These are phyloP conservation scores for Tupiocoris notatus DNA, from an alignment of 2,888 invertebrate genomes.

Conservation along the genomic window DNA sequence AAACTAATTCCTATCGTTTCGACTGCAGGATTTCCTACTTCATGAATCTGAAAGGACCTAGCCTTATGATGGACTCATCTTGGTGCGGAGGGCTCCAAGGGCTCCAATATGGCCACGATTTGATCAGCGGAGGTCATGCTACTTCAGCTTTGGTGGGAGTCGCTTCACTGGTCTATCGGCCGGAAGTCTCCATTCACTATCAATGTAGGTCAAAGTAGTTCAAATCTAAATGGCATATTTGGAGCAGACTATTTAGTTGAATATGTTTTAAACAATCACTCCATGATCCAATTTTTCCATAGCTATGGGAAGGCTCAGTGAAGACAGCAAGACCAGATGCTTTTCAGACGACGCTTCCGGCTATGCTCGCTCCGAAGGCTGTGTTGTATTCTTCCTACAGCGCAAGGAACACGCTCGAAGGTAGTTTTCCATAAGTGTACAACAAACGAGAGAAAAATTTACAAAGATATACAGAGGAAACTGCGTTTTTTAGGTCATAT, in stretches of 20 bases:
- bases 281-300: too few relatives aligned
- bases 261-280: too few relatives aligned
- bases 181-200: slow-evolving; percentile 13
- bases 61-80: slow-evolving; percentile 64
- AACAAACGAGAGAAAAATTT: background rate
- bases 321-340: slow-evolving; percentile 5
- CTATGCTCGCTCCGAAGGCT: slow-evolving; percentile 57
- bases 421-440: background rate
- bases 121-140: slow-evolving; percentile 55
- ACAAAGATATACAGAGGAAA: background rate
- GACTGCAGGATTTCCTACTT: slow-evolving; percentile 59
- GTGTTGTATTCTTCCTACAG: slow-evolving; percentile 56
- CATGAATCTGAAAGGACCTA: slow-evolving; percentile 61
- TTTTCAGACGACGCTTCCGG: slow-evolving; percentile 52
- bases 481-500: slow-evolving; percentile 14
- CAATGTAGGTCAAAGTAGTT: slow-evolving; percentile 1
- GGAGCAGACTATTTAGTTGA: too few relatives aligned
- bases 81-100: slow-evolving; percentile 66
- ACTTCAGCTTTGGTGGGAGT: slow-evolving; percentile 63
- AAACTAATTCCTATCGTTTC: too few relatives aligned
- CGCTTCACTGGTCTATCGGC: background rate
- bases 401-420: slow-evolving; percentile 47
- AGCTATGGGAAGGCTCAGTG: slow-evolving; percentile 22
- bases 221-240: too few relatives aligned
- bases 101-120: slow-evolving; percentile 57